Percentiles rank a stretch among this genome's conserved stretches.
Evolutionary conservation across 2,888 invertebrate species (phyloP).

Genomic region (Parnassius mnemosyne): DNA sequence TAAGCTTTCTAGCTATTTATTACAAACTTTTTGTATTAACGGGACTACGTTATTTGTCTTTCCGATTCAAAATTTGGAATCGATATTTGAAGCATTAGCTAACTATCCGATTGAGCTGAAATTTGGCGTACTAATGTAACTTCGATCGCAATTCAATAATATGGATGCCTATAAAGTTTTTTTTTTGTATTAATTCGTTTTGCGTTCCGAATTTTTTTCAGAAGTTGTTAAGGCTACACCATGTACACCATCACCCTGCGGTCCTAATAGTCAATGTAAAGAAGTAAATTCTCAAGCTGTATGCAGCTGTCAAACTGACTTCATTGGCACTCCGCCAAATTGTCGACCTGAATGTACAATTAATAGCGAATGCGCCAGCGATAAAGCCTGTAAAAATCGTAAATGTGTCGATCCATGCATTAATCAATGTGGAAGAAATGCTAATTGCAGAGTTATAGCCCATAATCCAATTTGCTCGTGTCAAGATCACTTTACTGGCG

Average conservation of each 20-base stretch:
- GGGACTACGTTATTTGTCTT: neutral
- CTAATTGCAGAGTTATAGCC: slow-evolving; percentile 89
- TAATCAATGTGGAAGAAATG: slow-evolving; percentile 88
- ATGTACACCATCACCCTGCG: slow-evolving; percentile 88
- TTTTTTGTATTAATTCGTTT: too few species aligned
- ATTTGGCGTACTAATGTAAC: too few species aligned
- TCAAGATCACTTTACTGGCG: slow-evolving; percentile 86
- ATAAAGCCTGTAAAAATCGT: slow-evolving; percentile 87
- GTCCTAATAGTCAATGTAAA: slow-evolving; percentile 87
- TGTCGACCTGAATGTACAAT: slow-evolving; percentile 91
- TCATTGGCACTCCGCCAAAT: slow-evolving; percentile 87
- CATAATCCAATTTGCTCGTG: slow-evolving; percentile 92
- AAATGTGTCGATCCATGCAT: slow-evolving; percentile 90
- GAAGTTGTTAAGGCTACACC: slow-evolving; percentile 71
- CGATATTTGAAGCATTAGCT: too few species aligned
- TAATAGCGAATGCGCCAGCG: slow-evolving; percentile 88
- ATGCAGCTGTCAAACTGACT: slow-evolving; percentile 86
- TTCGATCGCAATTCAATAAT: too few species aligned
- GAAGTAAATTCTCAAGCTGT: slow-evolving; percentile 84
- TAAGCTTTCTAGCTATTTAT: too few species aligned
- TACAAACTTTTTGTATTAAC: too few species aligned
- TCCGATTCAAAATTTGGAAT: neutral
- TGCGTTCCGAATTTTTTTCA: slow-evolving; percentile 40
- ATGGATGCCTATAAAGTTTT: too few species aligned
- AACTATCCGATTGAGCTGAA: too few species aligned